Conservation (phyloP, 2,888 invertebrate species). For the Nephrotoma appendiculata region DNA sequence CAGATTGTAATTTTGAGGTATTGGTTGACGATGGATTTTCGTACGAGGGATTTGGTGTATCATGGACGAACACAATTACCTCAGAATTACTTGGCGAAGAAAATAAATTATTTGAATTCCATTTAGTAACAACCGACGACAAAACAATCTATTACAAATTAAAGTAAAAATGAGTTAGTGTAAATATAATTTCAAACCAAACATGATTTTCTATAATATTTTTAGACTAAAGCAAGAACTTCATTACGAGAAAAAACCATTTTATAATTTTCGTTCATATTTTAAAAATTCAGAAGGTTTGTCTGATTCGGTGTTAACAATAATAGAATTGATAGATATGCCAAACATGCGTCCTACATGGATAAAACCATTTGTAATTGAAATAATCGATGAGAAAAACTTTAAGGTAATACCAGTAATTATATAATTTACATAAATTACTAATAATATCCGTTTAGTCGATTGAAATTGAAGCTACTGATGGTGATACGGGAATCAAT, state of each 20-base stretch:
- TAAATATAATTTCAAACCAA: background rate
- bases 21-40: conserved; percentile 18
- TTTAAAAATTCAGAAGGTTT: background rate
- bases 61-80: conserved; percentile 28
- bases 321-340: conserved; percentile 40
- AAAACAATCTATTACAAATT: background rate
- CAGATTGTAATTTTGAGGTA: conserved; percentile 24
- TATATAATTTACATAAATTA: too few relatives aligned
- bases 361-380: conserved; percentile 37
- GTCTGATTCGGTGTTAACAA: conserved; percentile 11
- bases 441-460: background rate
- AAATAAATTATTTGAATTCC: conserved; percentile 32
- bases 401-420: background rate
- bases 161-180: background rate
- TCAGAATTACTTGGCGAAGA: conserved; percentile 32
- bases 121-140: conserved; percentile 5
- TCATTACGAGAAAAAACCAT: background rate
- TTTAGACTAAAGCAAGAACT: background rate
- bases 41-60: background rate
- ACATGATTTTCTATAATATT: background rate
- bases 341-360: conserved; percentile 40
- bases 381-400: conserved; percentile 38
- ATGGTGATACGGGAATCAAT: conserved; percentile 42
- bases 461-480: conserved; percentile 38
- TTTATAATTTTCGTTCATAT: background rate